phyloP scores from a whole-genome alignment of 2,888 invertebrate species.

The Aleiodes leptofemur region DNA sequence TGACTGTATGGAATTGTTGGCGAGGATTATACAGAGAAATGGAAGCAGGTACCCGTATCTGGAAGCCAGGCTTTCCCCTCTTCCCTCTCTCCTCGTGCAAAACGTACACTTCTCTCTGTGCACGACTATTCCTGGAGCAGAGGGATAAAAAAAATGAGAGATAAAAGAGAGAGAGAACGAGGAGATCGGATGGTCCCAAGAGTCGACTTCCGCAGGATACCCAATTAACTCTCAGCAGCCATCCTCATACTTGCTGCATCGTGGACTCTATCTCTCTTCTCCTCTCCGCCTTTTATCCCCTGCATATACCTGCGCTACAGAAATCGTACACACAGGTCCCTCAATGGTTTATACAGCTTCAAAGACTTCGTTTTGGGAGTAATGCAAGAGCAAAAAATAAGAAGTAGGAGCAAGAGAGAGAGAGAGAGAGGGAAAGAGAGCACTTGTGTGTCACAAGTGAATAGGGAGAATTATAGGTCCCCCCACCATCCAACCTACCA shows the following conservation, averaged over 20 bases:
- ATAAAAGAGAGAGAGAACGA: slow-evolving; percentile 14
- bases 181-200: slow-evolving; percentile 42
- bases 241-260: slow-evolving; percentile 5
- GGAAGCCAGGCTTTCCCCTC: neutral
- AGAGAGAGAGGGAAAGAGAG: neutral
- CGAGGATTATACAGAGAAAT: slow-evolving; percentile 27
- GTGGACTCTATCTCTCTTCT: neutral
- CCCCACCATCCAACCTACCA: neutral
- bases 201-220: slow-evolving; percentile 45
- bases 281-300: neutral
- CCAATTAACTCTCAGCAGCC: slow-evolving; percentile 46
- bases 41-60: slow-evolving; percentile 41
- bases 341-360: slow-evolving; percentile 10
- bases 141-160: neutral
- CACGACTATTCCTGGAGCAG: neutral
- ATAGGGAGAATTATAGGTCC: slow-evolving; percentile 2
- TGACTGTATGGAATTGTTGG: too few species aligned
- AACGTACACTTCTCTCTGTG: too few species aligned
- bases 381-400: neutral
- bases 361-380: too few species aligned
- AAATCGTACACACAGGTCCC: slow-evolving; percentile 31
- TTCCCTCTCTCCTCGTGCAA: neutral
- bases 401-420: neutral
- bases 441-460: neutral
- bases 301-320: slow-evolving; percentile 11